phyloP scores from a whole-genome alignment of 2,797 vertebrate species.

The Loriculus beryllinus region DNA sequence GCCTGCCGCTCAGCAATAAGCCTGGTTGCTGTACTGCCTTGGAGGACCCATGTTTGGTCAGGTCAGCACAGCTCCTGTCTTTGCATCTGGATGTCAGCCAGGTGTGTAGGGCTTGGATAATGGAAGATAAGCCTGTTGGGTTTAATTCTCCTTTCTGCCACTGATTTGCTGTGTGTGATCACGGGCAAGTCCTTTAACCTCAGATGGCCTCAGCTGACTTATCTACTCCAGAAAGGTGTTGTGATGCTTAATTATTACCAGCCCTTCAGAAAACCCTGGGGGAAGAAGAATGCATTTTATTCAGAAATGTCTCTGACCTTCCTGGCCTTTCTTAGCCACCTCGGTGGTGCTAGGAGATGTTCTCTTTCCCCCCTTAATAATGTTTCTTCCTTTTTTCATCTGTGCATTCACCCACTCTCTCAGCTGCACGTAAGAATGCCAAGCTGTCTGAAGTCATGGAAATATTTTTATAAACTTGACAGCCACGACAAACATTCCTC shows the following conservation, averaged over 20 bases:
- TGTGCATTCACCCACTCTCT: constrained; percentile 57
- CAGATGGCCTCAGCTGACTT: constrained; percentile 29
- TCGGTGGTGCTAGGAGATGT: background rate
- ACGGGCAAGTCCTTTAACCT: constrained; percentile 44
- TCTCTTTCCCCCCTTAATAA: constrained; percentile 26
- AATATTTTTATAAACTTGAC: constrained; percentile 63
- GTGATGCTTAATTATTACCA: constrained; percentile 58
- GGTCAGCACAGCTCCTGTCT: background rate
- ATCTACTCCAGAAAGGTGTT: constrained; percentile 39
- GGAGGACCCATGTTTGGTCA: background rate
- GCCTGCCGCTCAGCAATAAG: background rate
- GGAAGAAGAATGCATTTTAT: constrained; percentile 16
- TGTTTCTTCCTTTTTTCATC: constrained; percentile 58
- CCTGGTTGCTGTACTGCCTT: background rate
- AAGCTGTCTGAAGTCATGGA: constrained; percentile 64
- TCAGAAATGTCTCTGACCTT: constrained; percentile 39
- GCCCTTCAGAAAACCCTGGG: background rate
- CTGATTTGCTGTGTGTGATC: constrained; percentile 45
- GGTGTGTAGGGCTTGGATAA: background rate
- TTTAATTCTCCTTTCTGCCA: constrained; percentile 37
- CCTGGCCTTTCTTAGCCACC: constrained; percentile 12
- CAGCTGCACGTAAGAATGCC: constrained; percentile 62
- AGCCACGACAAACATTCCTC: constrained; percentile 59
- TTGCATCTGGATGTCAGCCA: background rate
- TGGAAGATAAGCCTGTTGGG: background rate